Conservation (phyloP, 2,797 vertebrate species). For the Mico argentatus region DNA sequence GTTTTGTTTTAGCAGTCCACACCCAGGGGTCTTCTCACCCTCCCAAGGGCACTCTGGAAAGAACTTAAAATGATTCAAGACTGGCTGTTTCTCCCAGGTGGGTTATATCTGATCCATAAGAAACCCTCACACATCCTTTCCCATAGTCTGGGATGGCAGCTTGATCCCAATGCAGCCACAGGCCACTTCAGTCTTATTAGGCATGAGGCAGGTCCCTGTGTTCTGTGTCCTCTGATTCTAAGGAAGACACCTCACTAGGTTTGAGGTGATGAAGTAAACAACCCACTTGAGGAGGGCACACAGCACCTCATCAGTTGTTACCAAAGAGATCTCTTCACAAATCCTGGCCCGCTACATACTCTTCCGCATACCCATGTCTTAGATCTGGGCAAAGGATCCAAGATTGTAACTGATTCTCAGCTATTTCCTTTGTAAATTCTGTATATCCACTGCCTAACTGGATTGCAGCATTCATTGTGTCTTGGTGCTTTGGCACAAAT, state of each 20-base stretch:
- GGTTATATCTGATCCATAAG: not conserved
- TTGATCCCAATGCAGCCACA: no score
- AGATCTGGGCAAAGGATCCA: not conserved
- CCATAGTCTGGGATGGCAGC: not conserved
- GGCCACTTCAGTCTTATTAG: not conserved
- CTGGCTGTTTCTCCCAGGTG: not conserved
- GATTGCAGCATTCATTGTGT: not conserved
- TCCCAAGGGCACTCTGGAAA: not conserved
- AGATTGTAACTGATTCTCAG: not conserved
- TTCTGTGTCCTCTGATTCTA: not conserved
- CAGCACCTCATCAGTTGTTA: not conserved
- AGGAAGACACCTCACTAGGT: not conserved
- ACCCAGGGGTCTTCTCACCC: not conserved
- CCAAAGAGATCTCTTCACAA: not conserved
- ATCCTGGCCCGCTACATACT: not conserved
- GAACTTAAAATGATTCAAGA: not conserved
- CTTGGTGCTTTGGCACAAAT: not conserved
- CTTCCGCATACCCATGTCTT: not conserved
- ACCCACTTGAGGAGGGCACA: not conserved
- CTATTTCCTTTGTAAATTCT: not conserved
- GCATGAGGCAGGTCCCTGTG: not conserved
- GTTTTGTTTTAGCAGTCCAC: not conserved
- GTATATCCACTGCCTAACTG: not conserved
- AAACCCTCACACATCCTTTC: not conserved
- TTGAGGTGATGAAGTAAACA: not conserved